Evolutionary conservation across 2,113 vertebrate species (phyloP).

Genomic region (Mustelus asterias): DNA sequence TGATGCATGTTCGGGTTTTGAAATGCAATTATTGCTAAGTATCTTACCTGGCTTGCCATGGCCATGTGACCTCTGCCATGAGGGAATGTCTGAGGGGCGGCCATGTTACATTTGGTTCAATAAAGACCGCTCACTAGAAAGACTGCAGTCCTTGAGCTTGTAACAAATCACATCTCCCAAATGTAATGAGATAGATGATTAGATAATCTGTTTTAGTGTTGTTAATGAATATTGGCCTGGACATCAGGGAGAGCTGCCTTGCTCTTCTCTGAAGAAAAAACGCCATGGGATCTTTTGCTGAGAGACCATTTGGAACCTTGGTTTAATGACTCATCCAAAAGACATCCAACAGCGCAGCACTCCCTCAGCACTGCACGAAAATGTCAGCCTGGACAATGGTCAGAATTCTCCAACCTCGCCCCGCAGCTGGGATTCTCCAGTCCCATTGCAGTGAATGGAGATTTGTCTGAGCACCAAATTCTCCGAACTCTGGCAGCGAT

Average conservation of each 20-base stretch:
- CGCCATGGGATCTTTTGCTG: neutral
- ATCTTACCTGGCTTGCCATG: no score
- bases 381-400: neutral
- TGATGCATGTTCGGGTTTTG: neutral
- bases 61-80: no score
- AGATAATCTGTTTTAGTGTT: neutral
- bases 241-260: neutral
- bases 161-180: neutral
- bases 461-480: no score
- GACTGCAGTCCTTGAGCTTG: no score
- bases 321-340: neutral
- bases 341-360: neutral
- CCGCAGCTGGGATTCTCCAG: no score
- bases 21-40: no score
- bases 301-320: neutral
- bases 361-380: neutral
- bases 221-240: neutral
- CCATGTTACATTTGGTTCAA: no score
- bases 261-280: neutral
- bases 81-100: no score
- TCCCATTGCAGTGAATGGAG: no score
- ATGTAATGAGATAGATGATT: neutral
- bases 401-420: no score
- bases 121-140: no score
- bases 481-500: no score